Conservation (phyloP, 2,888 invertebrate species). For the Archips xylosteana region DNA sequence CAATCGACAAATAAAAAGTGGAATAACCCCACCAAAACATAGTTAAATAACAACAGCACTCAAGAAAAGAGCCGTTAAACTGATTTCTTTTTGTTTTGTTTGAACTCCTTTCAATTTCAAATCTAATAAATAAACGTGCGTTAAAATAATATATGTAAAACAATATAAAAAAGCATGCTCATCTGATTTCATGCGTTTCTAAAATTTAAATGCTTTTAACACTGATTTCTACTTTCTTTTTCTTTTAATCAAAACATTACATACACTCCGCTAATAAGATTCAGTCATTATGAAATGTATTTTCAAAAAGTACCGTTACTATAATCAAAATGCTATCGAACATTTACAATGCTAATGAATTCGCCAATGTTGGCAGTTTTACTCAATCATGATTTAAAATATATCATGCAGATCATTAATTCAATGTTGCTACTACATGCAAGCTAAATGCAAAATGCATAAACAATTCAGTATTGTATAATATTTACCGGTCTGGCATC, state of each 20-base stretch:
- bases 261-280: too few species aligned
- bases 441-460: conserved; percentile 2
- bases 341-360: too few species aligned
- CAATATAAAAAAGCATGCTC: not conserved
- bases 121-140: not conserved
- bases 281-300: too few species aligned
- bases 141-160: not conserved
- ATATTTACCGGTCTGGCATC: conserved; percentile 25
- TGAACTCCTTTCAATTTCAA: not conserved
- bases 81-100: not conserved
- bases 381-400: too few species aligned
- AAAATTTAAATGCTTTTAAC: conserved; percentile 2
- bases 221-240: not conserved
- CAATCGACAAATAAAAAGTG: too few species aligned
- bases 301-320: too few species aligned
- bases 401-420: too few species aligned
- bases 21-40: too few species aligned
- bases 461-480: conserved; percentile 6
- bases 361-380: too few species aligned
- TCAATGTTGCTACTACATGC: not conserved
- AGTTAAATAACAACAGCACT: too few species aligned
- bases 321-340: too few species aligned
- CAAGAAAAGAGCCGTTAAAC: too few species aligned
- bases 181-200: not conserved
- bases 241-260: not conserved